These are phyloP conservation scores for Gerris buenoi DNA, from an alignment of 1,140 invertebrate species.

Conservation along the genomic window DNA sequence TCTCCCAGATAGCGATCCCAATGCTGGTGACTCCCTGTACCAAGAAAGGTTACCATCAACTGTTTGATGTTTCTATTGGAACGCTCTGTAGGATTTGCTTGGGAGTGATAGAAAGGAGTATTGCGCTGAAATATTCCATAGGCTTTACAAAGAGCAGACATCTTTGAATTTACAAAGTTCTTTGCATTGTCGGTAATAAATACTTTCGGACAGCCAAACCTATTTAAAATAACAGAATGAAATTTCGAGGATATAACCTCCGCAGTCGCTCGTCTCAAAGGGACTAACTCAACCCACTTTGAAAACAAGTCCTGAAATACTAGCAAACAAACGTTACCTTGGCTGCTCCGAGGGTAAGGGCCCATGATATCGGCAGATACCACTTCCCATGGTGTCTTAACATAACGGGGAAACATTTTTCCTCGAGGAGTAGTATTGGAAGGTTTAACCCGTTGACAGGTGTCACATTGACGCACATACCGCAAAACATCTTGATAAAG, in stretches of 20 bases:
- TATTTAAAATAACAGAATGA: background rate
- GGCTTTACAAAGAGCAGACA: background rate
- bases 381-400: background rate
- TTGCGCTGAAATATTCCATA: background rate
- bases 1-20: background rate
- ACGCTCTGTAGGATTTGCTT: background rate
- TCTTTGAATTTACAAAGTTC: background rate
- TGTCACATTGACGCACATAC: background rate
- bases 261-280: background rate
- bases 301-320: background rate
- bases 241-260: background rate
- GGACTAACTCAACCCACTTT: background rate
- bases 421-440: background rate
- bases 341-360: background rate
- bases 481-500: constrained; percentile 1
- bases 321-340: background rate
- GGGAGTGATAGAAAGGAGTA: background rate
- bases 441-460: constrained; percentile 3
- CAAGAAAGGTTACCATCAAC: background rate
- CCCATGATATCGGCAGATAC: background rate
- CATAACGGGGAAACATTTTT: constrained; percentile 4
- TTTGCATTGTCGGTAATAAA: background rate
- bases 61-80: background rate
- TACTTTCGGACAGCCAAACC: background rate
- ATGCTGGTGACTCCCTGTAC: background rate